phyloP scores from a whole-genome alignment of 2,888 invertebrate species.

The Andrena fulva region DNA sequence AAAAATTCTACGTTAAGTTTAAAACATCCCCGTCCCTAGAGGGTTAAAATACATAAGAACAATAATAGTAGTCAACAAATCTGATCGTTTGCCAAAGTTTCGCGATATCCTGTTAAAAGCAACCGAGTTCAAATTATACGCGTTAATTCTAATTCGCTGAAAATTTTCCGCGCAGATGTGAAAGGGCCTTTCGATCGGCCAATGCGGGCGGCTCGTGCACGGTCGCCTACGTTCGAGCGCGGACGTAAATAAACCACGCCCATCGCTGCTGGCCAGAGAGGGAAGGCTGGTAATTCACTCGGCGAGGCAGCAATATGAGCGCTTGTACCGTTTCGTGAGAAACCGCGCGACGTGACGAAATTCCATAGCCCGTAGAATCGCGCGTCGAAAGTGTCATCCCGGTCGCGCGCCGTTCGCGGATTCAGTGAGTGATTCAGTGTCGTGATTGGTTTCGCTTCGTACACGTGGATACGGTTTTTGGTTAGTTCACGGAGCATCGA shows the following conservation, averaged over 20 bases:
- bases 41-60: background rate
- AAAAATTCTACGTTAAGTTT: no score
- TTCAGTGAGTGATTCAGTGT: constrained; percentile 72
- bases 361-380: constrained; percentile 69
- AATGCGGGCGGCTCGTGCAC: constrained; percentile 42
- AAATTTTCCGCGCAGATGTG: constrained; percentile 2
- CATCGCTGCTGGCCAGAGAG: constrained; percentile 69
- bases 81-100: background rate
- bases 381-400: constrained; percentile 72
- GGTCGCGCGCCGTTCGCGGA: constrained; percentile 60
- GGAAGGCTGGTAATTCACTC: constrained; percentile 78
- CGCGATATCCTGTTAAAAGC: background rate
- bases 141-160: constrained; percentile 10
- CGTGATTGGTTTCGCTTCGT: constrained; percentile 62
- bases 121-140: constrained; percentile 46
- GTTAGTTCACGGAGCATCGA: constrained; percentile 66
- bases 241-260: constrained; percentile 74
- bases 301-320: constrained; percentile 74
- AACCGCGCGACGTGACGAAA: constrained; percentile 74
- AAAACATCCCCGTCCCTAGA: no score
- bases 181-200: background rate
- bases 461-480: constrained; percentile 74
- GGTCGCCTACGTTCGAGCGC: constrained; percentile 60
- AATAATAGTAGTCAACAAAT: background rate
- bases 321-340: constrained; percentile 75